Evolutionary conservation across 2,113 vertebrate species (phyloP), one percentile per base, ranked within the genome.

Genomic region (Ceyx margarethae): DNA sequence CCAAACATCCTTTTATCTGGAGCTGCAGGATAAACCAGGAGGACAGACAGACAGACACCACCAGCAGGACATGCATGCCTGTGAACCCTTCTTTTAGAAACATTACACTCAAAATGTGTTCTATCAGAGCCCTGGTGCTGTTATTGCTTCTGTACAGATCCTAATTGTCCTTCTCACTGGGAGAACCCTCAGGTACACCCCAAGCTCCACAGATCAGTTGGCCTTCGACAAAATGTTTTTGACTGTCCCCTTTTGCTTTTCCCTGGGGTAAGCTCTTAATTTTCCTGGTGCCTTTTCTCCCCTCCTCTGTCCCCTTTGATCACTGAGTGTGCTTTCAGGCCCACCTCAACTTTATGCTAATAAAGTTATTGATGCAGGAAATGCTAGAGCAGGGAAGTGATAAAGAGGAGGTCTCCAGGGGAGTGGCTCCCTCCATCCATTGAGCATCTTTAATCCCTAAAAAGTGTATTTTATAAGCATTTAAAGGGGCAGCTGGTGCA

Each of bases 91-190:
- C 42, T 82, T 82, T 69, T 33, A 28, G 25, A 51, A 72, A 22
- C 5, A 22, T 17, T 1, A 23, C 14, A 1, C 8, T 9, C 25
- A 26, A 43, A 45, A 5, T 0, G 1, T 7, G 20, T 48, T 73
- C n/a, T 53, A 58, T 54, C 13, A 53, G 23, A 23, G 31, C 68
- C 31, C 56, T 22, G 37, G 37, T 37, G 37, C 37, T 37, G 37
- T 37, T 37, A 37, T 37, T 37, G 37, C 18, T 51, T 75, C 50
- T 37, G 8, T 21, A 53, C 18, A 42, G 37, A 45, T 40, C 35
- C 53, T 6, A 35, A 14, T 5, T 3, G 1, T 9, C 82, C 68
- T 73, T 20, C 35, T 62, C 11, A 17, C 0, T 3, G 35, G n/a
- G 22, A 81, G 26, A 65, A 7, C 19, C 11, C 25, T 26, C 5